Percentiles rank a stretch among this genome's conserved stretches.
Evolutionary conservation across 1,140 invertebrate species (phyloP).

Genomic region (Bradynema listronoti): DNA sequence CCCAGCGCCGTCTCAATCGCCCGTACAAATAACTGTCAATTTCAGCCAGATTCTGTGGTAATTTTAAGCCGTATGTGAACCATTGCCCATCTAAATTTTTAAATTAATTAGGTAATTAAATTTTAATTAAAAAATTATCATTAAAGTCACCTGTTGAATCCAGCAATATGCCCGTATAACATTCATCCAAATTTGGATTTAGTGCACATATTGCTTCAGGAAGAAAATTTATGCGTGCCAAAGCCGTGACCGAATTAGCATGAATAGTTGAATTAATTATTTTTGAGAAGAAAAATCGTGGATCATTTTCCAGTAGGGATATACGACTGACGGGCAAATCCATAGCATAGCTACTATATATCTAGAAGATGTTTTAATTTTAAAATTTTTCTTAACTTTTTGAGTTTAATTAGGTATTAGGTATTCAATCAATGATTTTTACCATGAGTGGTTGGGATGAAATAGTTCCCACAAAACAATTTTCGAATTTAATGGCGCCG

Average conservation of each 20-base stretch:
- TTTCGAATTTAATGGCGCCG: constrained; percentile 66
- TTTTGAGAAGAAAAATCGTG: constrained; percentile 45
- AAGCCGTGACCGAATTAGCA: constrained; percentile 45
- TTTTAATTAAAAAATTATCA: no score
- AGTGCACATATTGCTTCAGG: constrained; percentile 67
- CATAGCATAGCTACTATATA: constrained; percentile 50
- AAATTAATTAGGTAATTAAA: no score
- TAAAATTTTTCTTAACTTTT: neutral
- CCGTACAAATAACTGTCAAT: constrained; percentile 61
- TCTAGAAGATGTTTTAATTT: constrained; percentile 21
- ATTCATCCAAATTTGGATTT: constrained; percentile 59
- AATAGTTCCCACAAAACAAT: constrained; percentile 76
- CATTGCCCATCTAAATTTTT: constrained; percentile 63
- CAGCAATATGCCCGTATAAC: constrained; percentile 69
- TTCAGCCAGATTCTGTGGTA: constrained; percentile 64
- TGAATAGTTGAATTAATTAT: constrained; percentile 12
- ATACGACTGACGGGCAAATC: constrained; percentile 40
- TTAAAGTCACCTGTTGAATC: constrained; percentile 63
- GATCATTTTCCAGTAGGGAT: constrained; percentile 33
- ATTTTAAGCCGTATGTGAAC: constrained; percentile 68
- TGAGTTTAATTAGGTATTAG: neutral
- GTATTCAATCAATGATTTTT: no score
- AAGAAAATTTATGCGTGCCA: constrained; percentile 68
- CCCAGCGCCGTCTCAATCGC: constrained; percentile 59
- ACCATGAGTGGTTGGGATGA: constrained; percentile 67